Evolutionary conservation across 1,140 invertebrate species (phyloP).

Genomic region (Luehdorfia chinensis): DNA sequence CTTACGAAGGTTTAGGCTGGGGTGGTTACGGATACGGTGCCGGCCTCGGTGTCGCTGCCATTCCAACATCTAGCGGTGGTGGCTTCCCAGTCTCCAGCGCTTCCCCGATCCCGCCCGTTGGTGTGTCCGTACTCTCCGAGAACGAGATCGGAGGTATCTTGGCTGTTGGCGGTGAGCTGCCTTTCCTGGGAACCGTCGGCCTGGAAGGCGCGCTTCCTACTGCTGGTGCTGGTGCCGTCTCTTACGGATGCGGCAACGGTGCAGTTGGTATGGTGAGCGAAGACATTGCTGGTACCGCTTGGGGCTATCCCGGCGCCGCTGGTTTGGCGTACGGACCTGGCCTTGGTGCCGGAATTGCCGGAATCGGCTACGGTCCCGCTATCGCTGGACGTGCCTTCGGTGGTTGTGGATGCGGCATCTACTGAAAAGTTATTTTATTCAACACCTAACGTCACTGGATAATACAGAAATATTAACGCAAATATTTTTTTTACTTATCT

Average conservation of each 20-base stretch:
- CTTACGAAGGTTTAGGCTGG: too few relatives aligned
- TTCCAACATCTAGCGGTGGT: conserved; percentile 26
- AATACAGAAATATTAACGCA: too few relatives aligned
- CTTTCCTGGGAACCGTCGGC: conserved; percentile 4
- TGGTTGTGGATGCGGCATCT: conserved; percentile 1
- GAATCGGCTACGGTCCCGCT: neutral
- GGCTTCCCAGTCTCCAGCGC: conserved; percentile 30
- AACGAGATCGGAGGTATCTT: conserved; percentile 10
- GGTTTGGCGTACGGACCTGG: neutral
- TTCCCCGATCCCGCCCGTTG: conserved; percentile 35
- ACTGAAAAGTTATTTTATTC: neutral
- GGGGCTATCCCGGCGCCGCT: conserved; percentile 2
- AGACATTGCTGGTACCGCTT: conserved; percentile 10
- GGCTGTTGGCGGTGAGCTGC: conserved; percentile 2
- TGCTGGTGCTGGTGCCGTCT: conserved; percentile 31
- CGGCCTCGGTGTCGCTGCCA: conserved; percentile 22
- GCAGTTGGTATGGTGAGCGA: conserved; percentile 33
- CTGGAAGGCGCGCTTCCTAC: conserved; percentile 22
- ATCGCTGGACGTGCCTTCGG: conserved; percentile 2
- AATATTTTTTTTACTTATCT: too few relatives aligned
- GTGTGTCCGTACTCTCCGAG: conserved; percentile 31
- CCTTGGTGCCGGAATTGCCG: neutral
- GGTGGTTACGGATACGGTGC: conserved; percentile 29
- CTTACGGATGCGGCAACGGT: conserved; percentile 38
- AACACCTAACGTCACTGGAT: too few relatives aligned